Conservation (phyloP, 1,140 invertebrate species). For the Drosophila aff. region DNA sequence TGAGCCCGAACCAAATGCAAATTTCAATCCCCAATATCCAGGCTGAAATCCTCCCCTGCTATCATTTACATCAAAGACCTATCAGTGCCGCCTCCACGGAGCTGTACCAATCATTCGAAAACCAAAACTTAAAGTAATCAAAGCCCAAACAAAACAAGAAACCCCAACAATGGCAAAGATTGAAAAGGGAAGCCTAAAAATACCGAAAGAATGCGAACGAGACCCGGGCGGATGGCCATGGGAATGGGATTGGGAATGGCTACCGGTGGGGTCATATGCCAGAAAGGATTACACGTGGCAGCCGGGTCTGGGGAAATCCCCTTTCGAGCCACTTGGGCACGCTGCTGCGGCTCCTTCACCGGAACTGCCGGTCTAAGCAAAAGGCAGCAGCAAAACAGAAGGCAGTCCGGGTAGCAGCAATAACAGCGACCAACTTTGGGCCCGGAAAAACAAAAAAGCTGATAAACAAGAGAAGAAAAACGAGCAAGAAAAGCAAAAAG, state of each 20-base stretch:
- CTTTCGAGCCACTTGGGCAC: conserved; percentile 70
- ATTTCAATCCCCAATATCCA: conserved; percentile 29
- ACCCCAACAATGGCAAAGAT: conserved; percentile 43
- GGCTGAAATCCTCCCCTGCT: conserved; percentile 35
- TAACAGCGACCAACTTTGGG: conserved; percentile 22
- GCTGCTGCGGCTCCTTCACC: conserved; percentile 60
- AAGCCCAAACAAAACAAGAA: conserved; percentile 63
- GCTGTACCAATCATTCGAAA: conserved; percentile 62
- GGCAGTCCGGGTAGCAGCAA: conserved; percentile 8
- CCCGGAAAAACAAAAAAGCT: conserved; percentile 8
- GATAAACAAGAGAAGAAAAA: conserved; percentile 13
- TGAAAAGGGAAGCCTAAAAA: conserved; percentile 35
- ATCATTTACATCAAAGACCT: conserved; percentile 78
- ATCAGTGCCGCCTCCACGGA: conserved; percentile 56
- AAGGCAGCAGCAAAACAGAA: conserved; percentile 41
- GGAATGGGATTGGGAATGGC: conserved; percentile 25
- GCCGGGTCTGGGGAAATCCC: conserved; percentile 49
- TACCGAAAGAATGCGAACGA: conserved; percentile 15
- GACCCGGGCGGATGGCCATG: neutral
- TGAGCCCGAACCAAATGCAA: conserved; percentile 5
- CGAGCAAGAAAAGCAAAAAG: conserved; percentile 10
- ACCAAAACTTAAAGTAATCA: conserved; percentile 79
- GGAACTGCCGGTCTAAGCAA: conserved; percentile 60
- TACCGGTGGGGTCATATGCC: conserved; percentile 41
- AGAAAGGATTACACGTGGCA: conserved; percentile 71